Percentiles rank a stretch among this genome's conserved stretches.
Evolutionary conservation across 2,797 vertebrate genomes (phyloP).

Genomic region (Pantherophis alleghaniensis): DNA sequence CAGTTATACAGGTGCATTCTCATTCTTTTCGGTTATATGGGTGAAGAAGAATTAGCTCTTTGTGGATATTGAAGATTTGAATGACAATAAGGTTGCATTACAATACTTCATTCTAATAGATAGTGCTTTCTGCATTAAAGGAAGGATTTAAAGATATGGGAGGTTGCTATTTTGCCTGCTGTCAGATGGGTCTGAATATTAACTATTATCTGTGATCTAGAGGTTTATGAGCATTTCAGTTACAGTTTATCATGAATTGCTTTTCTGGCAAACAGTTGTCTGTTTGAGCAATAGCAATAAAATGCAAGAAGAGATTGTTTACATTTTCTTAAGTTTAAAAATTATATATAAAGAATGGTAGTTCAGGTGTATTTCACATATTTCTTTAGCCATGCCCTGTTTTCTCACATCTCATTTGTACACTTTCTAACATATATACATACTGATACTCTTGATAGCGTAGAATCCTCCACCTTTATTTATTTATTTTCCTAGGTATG

Average conservation of each 20-base stretch:
- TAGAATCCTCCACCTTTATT: not conserved
- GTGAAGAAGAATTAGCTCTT: not conserved
- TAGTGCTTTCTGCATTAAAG: constrained; percentile 23
- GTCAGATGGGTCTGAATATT: constrained; percentile 18
- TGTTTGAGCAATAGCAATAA: constrained; percentile 36
- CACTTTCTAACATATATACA: not conserved
- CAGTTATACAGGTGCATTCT: not conserved
- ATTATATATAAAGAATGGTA: constrained; percentile 10
- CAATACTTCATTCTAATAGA: constrained; percentile 16
- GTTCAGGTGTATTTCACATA: not conserved
- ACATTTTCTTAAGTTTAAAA: constrained; percentile 32
- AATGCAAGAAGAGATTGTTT: constrained; percentile 22
- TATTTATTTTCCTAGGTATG: not conserved
- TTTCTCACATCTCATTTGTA: not conserved
- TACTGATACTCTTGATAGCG: not conserved
- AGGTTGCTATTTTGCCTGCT: constrained; percentile 31
- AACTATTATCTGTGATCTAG: constrained; percentile 22
- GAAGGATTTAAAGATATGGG: not conserved
- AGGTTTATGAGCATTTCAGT: constrained; percentile 15
- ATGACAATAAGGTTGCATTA: not conserved
- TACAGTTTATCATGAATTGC: constrained; percentile 7
- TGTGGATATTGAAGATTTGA: constrained; percentile 17
- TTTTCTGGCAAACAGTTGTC: not conserved
- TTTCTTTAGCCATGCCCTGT: not conserved
- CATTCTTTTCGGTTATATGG: not conserved